Evolutionary conservation across 2,113 vertebrate genomes (phyloP), one percentile per base, ranked within the genome.

Genomic region (Nanorana parkeri): DNA sequence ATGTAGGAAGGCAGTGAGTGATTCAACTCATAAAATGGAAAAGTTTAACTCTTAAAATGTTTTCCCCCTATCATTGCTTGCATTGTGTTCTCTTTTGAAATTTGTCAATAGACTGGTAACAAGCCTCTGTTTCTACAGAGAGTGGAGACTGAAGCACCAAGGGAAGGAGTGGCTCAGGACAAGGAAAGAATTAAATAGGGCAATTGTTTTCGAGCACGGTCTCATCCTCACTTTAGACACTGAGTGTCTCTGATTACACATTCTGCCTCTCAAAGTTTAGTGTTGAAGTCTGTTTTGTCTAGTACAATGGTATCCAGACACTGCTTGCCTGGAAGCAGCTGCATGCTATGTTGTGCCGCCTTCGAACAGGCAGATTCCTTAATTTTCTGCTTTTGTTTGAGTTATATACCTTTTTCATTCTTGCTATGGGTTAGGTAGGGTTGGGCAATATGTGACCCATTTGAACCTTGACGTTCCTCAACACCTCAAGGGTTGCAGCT

Each of bases 261-360:
- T 60, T 56, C 80, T 76, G 71, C 29, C 80, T 83, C 80, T 83
- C 72, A 24, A 83, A 76, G 63, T 83, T 76, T 83, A 83, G 80
- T 83, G 80, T 71, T 21, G 73, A 83, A 68, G 80, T 76, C 80
- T 83, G 80, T 83, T 83, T 83, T 83, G 80, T 83, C 80, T 83
- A 76, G 80, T 60, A 83, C 80, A 83, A 83, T 83, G 80, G 80
- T 83, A 83, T 83, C 80, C 80, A 83, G 80, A 83, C 80, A 83
- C 80, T 56, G 80, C 80, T 83, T 76, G 36, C 69, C 80, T 83
- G 54, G 60, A 68, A 76, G 63, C 71, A 68, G 71, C 72, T 75
- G 63, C 71, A 24, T 47, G 21, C 21, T 76, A 74, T 66, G 72
- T 75, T 76, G 52, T 82, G 80, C 75, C 71, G 32, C 75, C 68